Conservation (phyloP, 2,113 vertebrate species). For the Hippocampus comes region DNA sequence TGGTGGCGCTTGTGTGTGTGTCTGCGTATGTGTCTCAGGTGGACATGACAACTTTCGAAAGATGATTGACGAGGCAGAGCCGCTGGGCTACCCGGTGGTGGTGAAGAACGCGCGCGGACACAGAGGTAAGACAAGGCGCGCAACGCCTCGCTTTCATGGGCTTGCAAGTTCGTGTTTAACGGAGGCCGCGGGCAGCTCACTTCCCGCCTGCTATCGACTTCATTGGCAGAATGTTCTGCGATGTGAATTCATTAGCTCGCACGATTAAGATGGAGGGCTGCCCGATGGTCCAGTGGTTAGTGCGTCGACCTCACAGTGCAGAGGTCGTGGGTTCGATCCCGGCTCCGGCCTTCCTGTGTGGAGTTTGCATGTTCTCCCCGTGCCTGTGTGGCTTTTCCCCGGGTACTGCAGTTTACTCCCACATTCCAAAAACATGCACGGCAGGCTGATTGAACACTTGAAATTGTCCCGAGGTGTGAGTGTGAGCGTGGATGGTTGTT, state of each 20-base stretch:
- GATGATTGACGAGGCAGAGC: conserved; percentile 89
- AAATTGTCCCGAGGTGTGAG: too few species aligned
- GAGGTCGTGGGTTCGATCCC: too few species aligned
- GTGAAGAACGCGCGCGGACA: conserved; percentile 90
- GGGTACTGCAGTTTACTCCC: too few species aligned
- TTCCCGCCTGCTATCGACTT: conserved; percentile 42
- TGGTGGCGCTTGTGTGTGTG: background rate
- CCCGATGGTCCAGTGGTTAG: too few species aligned
- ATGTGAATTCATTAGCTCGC: background rate
- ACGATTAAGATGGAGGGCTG: background rate
- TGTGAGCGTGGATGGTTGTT: too few species aligned
- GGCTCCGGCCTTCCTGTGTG: too few species aligned
- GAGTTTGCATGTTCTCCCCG: too few species aligned
- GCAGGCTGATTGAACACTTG: too few species aligned
- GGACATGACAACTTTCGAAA: conserved; percentile 89
- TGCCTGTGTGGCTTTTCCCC: too few species aligned
- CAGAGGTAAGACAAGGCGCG: conserved; percentile 73
- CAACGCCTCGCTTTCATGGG: background rate
- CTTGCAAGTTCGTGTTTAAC: background rate
- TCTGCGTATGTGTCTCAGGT: conserved; percentile 64
- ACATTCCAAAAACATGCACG: too few species aligned
- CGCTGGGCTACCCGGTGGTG: conserved; percentile 86
- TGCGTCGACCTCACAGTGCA: too few species aligned
- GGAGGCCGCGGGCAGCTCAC: conserved; percentile 7
- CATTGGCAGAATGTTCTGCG: conserved; percentile 33